Percentiles rank a stretch among this genome's conserved stretches.
Conservation (phyloP, 2,113 vertebrate genomes). For the Geococcyx californianus region DNA sequence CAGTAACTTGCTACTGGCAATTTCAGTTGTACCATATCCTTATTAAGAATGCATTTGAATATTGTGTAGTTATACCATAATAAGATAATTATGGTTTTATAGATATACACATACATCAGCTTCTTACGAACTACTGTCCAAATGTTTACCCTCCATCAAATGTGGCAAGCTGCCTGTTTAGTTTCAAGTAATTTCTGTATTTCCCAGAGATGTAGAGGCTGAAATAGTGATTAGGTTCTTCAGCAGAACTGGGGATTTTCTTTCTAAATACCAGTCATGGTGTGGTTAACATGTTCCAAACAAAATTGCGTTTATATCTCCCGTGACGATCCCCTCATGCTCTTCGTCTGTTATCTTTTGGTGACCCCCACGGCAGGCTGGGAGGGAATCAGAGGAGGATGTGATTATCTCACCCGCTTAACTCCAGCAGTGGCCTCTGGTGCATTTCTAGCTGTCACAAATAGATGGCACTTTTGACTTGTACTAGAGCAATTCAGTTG, state of each 20-base stretch:
- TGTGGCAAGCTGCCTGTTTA: background rate
- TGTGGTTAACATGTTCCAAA: rapidly evolving
- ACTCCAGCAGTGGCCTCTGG: background rate
- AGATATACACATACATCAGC: too few species aligned
- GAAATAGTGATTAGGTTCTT: background rate
- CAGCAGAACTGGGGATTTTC: background rate
- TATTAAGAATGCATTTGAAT: background rate
- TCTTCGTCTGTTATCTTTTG: background rate
- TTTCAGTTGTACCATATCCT: background rate
- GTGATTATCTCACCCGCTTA: background rate
- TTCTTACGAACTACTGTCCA: background rate
- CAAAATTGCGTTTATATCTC: background rate
- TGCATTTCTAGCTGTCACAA: conserved; percentile 76
- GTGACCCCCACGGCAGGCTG: too few species aligned
- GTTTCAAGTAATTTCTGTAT: background rate
- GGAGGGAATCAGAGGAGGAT: background rate
- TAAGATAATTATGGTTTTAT: background rate
- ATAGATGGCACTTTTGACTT: conserved; percentile 86
- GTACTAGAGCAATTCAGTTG: conserved; percentile 27
- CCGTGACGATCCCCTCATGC: background rate
- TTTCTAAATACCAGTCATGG: background rate
- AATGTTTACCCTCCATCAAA: background rate
- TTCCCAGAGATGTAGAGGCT: background rate
- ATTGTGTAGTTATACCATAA: background rate
- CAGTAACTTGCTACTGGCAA: background rate